Evolutionary conservation across 2,888 invertebrate genomes (phyloP), one percentile per base, ranked within the genome.

Genomic region (Scaptomyza cyrtandrae): DNA sequence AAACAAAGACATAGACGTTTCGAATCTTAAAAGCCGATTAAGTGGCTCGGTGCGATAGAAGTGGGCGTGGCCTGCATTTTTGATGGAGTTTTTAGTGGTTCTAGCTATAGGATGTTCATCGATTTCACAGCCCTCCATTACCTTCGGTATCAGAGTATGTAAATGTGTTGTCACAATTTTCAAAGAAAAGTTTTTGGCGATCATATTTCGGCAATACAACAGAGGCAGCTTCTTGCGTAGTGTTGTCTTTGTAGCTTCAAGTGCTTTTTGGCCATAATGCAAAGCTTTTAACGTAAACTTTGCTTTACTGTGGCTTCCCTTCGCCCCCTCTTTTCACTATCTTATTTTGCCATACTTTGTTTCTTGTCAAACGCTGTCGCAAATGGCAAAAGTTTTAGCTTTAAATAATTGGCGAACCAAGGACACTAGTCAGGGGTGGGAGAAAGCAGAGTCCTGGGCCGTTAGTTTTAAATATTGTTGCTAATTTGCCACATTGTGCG

Each of bases 401-500:
- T 85, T 86, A 81, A 84, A 84, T 84, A 84, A 84, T 84, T 84
- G 81, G 65, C 79, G 48, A 73, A 71, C 59, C 60, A 55, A 53
- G 49, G 70, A 29, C 4, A 41, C 46, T 16, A 29, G 44, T 9
- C 16, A 9, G 19, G 16, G 19, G 27, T n/a, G 39, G 13, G 53
- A 45, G 33, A 24, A 35, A 35, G n/a, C 33, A 9, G 56, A 64
- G 58, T 62, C 65, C 63, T 69, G 77, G 71, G 16, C 16, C 83
- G 86, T 83, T 81, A 86, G 80, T 86, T 84, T 84, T 80, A 83
- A 83, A 84, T 83, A 86, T 84, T 85, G 84, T 85, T 80, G 83
- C 85, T 84, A 84, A 84, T 84, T 84, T 85, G 85, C 83, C 82
- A 86, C 82, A 83, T 83, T 83, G 82, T 88, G 89, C 89, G 82